Base-by-base conservation (phyloP, 2,113 vertebrate genomes). In the Tychaedon coryphoeus region DNA sequence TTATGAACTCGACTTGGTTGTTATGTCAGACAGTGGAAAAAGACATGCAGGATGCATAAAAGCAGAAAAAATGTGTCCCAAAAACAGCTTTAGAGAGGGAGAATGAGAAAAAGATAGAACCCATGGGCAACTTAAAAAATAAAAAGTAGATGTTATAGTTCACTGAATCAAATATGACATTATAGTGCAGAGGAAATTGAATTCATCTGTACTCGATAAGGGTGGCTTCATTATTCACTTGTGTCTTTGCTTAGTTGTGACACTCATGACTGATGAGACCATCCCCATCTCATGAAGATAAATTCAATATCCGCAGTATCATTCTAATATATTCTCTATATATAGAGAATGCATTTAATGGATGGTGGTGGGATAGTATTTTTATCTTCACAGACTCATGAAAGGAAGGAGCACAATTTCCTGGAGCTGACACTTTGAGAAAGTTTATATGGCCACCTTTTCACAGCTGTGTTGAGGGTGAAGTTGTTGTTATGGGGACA, bases 111-210 rank as follows among this genome's bases (percentile, higher is more conserved):
- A 93, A 96, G 79, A 96, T 97, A 95, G 93, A 93, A 98, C 92
- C 92, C 93, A 94, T 82, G 88, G 94, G 96, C 92, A 97, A 97
- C 95, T 98, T 98, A 96, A 96, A 96, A 97, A 96, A 97, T 96
- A 98, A 98, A 97, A 98, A 96, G 96, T 96, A 97, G 95, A 96
- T 94, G 96, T 92, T 96, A 94, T 94, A 96, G 95, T 96, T 96
- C 95, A 96, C 94, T 96, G 96, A 97, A 97, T 98, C 97, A 97
- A 98, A 97, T 93, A 97, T 96, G 96, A 97, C 96, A 97, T 97
- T 97, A 96, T 89, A 97, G 97, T 95, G 80, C 95, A 96, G 87
- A 97, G 96, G 96, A 98, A 98, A 98, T 97, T 98, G 97, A 97
- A 97, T 97, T 97, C 96, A 97, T 98, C 96, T 97, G 96, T 89